Evolutionary conservation across 1,140 invertebrate genomes (phyloP).

Genomic region (Sinella curviseta): DNA sequence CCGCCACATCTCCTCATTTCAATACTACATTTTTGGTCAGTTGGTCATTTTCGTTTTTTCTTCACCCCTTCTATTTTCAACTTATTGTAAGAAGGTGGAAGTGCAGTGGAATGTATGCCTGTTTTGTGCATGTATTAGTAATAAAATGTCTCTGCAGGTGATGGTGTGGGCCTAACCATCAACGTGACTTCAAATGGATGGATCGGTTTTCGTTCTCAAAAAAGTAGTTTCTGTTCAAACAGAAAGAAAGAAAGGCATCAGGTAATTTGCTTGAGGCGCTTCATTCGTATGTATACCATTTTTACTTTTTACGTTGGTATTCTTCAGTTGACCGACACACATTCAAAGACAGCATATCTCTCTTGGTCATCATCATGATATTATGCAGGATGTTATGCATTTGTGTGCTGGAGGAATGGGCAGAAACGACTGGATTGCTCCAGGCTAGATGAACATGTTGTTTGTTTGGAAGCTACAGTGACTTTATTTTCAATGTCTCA

Average conservation of each 20-base stretch:
- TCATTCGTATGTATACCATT: no score
- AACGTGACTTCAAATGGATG: neutral
- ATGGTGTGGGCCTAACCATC: neutral
- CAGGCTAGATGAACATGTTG: neutral
- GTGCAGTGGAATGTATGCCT: neutral
- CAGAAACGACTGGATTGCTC: neutral
- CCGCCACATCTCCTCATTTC: neutral
- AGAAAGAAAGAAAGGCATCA: conserved; percentile 11
- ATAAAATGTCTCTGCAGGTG: conserved; percentile 8
- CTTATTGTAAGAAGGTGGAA: neutral
- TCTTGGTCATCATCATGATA: neutral
- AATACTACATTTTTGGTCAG: conserved; percentile 17
- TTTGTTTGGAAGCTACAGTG: conserved; percentile 5
- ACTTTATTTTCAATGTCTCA: conserved; percentile 24
- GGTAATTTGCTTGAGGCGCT: conserved; percentile 17
- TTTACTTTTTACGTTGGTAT: neutral
- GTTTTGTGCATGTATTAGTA: neutral
- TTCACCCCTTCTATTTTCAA: neutral
- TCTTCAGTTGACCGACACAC: neutral
- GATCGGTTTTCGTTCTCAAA: conserved; percentile 8
- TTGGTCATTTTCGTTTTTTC: conserved; percentile 1
- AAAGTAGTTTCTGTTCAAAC: neutral
- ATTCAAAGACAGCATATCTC: neutral
- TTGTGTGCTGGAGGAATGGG: neutral
- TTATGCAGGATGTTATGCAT: neutral